phyloP scores from a whole-genome alignment of 2,888 invertebrate genomes.

The Clitarchus hookeri region DNA sequence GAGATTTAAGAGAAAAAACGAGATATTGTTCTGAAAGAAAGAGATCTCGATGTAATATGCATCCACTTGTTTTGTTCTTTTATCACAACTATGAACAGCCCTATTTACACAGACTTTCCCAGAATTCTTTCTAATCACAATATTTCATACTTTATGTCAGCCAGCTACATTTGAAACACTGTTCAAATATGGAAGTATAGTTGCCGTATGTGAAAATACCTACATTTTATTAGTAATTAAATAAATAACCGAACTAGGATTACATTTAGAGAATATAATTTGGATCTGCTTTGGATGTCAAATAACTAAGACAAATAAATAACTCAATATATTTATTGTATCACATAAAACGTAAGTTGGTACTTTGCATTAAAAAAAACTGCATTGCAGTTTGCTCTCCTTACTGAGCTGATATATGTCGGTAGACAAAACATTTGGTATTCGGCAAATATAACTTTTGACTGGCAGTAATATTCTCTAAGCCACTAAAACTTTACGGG shows the following conservation, averaged over 20 bases:
- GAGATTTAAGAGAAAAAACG: constrained; percentile 22
- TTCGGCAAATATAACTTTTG: too few relatives aligned
- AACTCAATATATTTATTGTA: too few relatives aligned
- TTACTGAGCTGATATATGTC: too few relatives aligned
- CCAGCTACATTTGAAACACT: neutral
- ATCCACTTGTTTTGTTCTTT: constrained; percentile 18
- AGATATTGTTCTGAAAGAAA: constrained; percentile 21
- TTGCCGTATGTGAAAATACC: neutral
- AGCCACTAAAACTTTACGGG: too few relatives aligned
- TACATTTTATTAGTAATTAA: neutral
- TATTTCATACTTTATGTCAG: constrained; percentile 5
- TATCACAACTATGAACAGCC: constrained; percentile 24
- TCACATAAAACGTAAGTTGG: too few relatives aligned
- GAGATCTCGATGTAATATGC: constrained; percentile 7
- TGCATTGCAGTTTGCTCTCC: too few relatives aligned
- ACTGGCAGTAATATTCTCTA: too few relatives aligned
- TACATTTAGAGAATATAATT: neutral
- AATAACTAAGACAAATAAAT: neutral
- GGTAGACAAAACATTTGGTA: too few relatives aligned
- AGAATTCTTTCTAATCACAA: constrained; percentile 17
- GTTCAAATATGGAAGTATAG: neutral
- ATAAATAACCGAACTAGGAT: neutral
- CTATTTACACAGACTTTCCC: constrained; percentile 15
- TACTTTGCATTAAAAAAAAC: too few relatives aligned
- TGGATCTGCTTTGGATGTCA: neutral